A percentile compares a stretch with the other conserved stretches of the same genome.
Conservation (phyloP, 2,888 invertebrate species). For the Drosophila nr. perissopoda region DNA sequence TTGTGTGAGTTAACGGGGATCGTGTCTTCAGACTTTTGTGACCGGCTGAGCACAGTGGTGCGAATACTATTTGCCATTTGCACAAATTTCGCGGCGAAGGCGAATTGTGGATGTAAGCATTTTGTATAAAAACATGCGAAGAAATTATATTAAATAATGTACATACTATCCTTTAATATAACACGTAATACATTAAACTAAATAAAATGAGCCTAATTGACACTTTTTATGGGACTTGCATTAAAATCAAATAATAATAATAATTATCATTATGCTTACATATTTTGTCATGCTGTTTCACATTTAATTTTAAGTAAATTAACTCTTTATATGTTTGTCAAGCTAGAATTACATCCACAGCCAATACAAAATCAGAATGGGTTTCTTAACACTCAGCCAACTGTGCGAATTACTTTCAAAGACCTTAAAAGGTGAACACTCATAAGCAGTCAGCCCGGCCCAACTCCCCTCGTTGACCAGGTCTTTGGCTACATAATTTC, state of each 20-base stretch:
- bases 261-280: background rate
- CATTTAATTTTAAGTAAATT: background rate
- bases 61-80: background rate
- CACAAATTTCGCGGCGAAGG: background rate
- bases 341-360: background rate
- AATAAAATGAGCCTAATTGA: background rate
- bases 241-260: no score
- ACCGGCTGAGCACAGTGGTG: constrained; percentile 69
- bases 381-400: constrained; percentile 10
- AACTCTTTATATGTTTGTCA: background rate
- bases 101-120: background rate
- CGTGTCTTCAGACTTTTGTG: constrained; percentile 62
- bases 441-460: constrained; percentile 25
- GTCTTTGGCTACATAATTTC: constrained; percentile 79
- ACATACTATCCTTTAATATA: background rate
- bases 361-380: background rate
- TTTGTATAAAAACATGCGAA: background rate
- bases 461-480: constrained; percentile 10
- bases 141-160: background rate
- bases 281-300: background rate
- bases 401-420: constrained; percentile 47
- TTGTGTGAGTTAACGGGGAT: constrained; percentile 67
- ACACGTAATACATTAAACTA: background rate
- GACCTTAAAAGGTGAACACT: constrained; percentile 69
- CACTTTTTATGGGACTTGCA: background rate